Conservation (phyloP, 2,797 vertebrate species). For the Alectoris magna region DNA sequence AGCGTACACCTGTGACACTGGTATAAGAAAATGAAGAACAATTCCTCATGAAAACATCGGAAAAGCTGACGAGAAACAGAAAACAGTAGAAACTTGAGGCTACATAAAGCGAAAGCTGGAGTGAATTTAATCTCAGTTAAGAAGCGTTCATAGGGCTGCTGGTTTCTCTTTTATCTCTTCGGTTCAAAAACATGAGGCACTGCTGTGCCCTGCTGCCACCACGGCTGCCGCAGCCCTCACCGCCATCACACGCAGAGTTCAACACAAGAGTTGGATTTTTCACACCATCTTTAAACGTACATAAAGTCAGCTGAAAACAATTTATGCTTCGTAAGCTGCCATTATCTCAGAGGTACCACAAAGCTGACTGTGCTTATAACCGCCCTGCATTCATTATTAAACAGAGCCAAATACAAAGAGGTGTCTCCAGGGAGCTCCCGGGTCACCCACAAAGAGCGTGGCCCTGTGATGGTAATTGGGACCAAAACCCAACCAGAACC, state of each 20-base stretch:
- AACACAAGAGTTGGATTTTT: slow-evolving; percentile 27
- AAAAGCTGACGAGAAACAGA: slow-evolving; percentile 3
- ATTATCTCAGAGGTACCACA: not conserved
- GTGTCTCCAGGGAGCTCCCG: not conserved
- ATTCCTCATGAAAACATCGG: not conserved
- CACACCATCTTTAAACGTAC: slow-evolving; percentile 18
- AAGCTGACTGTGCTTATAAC: not conserved
- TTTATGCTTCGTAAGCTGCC: not conserved
- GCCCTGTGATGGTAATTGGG: not conserved
- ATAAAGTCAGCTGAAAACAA: not conserved
- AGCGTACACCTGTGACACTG: not conserved
- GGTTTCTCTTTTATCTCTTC: slow-evolving; percentile 37
- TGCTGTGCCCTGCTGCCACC: no score
- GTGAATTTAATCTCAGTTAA: slow-evolving; percentile 35
- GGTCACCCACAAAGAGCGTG: not conserved
- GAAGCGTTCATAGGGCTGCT: slow-evolving; percentile 10
- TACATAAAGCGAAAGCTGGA: slow-evolving; percentile 8
- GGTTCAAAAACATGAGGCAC: not conserved
- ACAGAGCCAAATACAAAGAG: not conserved
- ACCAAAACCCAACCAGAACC: not conserved
- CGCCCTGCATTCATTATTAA: slow-evolving; percentile 35
- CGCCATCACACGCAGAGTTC: slow-evolving; percentile 22
- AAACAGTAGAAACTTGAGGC: not conserved
- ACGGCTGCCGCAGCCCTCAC: not conserved
- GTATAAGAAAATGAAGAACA: not conserved